These are phyloP conservation scores for Pogoniulus pusillus DNA, from an alignment of 2,797 vertebrate genomes.

Conservation along the genomic window DNA sequence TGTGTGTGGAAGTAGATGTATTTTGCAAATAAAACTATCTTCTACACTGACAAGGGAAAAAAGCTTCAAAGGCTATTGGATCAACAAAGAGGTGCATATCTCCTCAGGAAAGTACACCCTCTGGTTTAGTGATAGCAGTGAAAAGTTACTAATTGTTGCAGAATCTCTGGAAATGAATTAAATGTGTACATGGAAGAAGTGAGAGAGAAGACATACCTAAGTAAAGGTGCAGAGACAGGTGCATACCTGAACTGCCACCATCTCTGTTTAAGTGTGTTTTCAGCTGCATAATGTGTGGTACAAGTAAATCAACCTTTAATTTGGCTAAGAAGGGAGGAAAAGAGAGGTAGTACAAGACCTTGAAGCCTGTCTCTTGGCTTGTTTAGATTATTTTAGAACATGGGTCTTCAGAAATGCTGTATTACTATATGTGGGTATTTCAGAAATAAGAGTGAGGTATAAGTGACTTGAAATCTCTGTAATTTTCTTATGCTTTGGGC, in stretches of 20 bases:
- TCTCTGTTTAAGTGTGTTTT: neutral
- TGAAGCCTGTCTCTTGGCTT: neutral
- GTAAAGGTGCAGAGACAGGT: neutral
- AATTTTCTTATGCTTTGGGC: neutral
- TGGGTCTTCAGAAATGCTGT: neutral
- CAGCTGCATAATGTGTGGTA: neutral
- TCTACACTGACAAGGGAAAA: accelerated
- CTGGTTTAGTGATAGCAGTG: neutral
- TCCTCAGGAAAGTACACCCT: neutral
- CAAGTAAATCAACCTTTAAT: neutral
- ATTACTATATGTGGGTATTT: neutral
- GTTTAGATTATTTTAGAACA: neutral
- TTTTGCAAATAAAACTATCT: neutral
- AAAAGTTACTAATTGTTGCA: neutral
- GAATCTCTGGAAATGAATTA: neutral
- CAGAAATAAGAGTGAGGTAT: neutral
- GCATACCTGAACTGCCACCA: neutral
- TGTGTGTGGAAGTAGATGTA: neutral
- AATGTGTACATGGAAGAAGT: neutral
- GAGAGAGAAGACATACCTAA: neutral
- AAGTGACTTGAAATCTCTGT: neutral
- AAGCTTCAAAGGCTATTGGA: neutral
- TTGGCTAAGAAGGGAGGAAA: neutral
- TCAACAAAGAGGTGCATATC: accelerated
- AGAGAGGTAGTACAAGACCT: neutral